These are phyloP conservation scores for Esox masquinongy DNA, from an alignment of 2,797 vertebrate species.

Conservation along the genomic window DNA sequence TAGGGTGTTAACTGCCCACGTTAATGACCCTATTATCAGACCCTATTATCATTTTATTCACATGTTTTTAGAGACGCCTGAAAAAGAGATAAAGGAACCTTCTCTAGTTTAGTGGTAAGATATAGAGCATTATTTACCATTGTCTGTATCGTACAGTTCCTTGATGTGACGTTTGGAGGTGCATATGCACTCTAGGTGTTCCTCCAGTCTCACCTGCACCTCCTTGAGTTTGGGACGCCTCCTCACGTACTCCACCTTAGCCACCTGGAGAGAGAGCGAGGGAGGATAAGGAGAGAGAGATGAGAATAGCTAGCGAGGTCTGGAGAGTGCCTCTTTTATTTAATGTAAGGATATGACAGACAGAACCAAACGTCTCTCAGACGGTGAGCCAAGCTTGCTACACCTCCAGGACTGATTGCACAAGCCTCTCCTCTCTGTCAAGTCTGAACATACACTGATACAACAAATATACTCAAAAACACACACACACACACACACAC, in stretches of 20 bases:
- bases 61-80: background rate
- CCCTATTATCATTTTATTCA: background rate
- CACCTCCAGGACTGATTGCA: constrained; percentile 56
- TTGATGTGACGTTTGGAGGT: constrained; percentile 80
- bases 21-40: background rate
- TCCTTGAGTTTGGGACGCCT: constrained; percentile 92
- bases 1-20: background rate
- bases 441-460: constrained; percentile 63
- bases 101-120: too few species aligned
- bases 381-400: constrained; percentile 36
- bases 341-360: background rate
- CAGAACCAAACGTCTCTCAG: background rate
- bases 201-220: constrained; percentile 95
- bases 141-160: constrained; percentile 82
- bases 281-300: background rate
- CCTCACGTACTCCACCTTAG: constrained; percentile 94
- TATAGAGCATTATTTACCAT: constrained; percentile 58
- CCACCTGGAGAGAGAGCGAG: constrained; percentile 76
- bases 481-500: background rate
- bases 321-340: background rate
- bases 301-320: background rate
- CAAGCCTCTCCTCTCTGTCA: constrained; percentile 58
- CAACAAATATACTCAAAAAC: background rate
- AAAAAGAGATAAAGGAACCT: background rate
- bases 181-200: constrained; percentile 93